These are phyloP conservation scores for Fragum sueziense DNA, from an alignment of 2,888 invertebrate genomes.

Conservation along the genomic window DNA sequence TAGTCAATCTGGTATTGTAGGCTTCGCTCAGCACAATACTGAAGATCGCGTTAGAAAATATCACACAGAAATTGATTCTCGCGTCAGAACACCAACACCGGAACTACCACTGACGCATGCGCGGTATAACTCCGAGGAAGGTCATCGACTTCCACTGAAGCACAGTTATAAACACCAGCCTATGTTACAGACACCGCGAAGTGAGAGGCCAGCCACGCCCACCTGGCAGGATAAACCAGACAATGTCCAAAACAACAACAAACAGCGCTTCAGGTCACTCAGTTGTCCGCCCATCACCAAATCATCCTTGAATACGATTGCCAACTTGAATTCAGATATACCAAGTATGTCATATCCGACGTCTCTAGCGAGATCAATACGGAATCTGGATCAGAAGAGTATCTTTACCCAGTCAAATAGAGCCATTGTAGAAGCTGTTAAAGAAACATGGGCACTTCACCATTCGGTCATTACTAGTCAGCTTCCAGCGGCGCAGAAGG, in stretches of 20 bases:
- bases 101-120: constrained; percentile 5
- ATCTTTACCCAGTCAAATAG: constrained; percentile 11
- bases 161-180: constrained; percentile 51
- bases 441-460: constrained; percentile 54
- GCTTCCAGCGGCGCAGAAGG: not conserved
- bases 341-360: not conserved
- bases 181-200: not conserved
- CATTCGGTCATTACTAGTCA: constrained; percentile 39
- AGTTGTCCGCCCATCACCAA: constrained; percentile 52
- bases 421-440: constrained; percentile 43
- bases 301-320: not conserved
- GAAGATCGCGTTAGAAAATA: too few species aligned
- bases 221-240: not conserved
- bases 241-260: not conserved
- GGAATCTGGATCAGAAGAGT: constrained; percentile 13
- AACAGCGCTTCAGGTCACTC: constrained; percentile 39
- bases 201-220: not conserved
- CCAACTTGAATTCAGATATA: not conserved
- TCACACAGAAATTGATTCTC: not conserved
- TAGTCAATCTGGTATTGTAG: not conserved
- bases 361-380: constrained; percentile 1
- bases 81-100: constrained; percentile 2
- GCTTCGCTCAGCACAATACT: too few species aligned
- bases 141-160: constrained; percentile 53
- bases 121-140: constrained; percentile 31